phyloP scores from a whole-genome alignment of 1,140 invertebrate genomes.

The Drosophila tsacasi region DNA sequence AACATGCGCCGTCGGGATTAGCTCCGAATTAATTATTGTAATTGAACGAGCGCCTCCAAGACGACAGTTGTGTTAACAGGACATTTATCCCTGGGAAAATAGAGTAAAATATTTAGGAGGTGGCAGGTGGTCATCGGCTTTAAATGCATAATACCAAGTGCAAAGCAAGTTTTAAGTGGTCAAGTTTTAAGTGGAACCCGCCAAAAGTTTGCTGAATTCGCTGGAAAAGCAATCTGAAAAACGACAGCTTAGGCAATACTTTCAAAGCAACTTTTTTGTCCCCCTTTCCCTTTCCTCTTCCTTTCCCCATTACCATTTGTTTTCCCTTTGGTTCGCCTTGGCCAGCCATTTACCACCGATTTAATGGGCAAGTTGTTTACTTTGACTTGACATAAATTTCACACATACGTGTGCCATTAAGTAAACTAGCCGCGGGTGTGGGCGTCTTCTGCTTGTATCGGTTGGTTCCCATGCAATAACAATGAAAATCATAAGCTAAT shows the following conservation, averaged over 20 bases:
- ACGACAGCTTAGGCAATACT: slow-evolving; percentile 40
- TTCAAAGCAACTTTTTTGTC: slow-evolving; percentile 5
- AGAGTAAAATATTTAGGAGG: not conserved
- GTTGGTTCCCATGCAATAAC: slow-evolving; percentile 42
- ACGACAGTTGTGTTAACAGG: slow-evolving; percentile 34
- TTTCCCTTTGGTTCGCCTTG: slow-evolving; percentile 5
- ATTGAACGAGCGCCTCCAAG: slow-evolving; percentile 12
- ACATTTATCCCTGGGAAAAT: slow-evolving; percentile 1
- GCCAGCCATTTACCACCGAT: slow-evolving; percentile 12
- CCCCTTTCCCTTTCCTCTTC: not conserved
- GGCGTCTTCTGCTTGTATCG: slow-evolving; percentile 36
- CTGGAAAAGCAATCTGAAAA: slow-evolving; percentile 22
- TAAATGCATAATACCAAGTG: slow-evolving; percentile 17
- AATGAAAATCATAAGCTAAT: slow-evolving; percentile 60
- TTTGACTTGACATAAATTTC: slow-evolving; percentile 44
- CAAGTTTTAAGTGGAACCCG: slow-evolving; percentile 42
- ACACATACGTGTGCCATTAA: slow-evolving; percentile 46
- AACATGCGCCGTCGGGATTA: slow-evolving; percentile 24
- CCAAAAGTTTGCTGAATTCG: slow-evolving; percentile 19
- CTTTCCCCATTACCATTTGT: not conserved
- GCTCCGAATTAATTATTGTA: slow-evolving; percentile 42
- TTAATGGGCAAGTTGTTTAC: slow-evolving; percentile 55
- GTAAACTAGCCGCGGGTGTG: slow-evolving; percentile 35
- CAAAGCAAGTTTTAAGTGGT: slow-evolving; percentile 39
- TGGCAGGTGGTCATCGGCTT: slow-evolving; percentile 10